Evolutionary conservation across 2,113 vertebrate genomes (phyloP), one percentile per base, ranked within the genome.

Genomic region (Dendrocopos noguchii): DNA sequence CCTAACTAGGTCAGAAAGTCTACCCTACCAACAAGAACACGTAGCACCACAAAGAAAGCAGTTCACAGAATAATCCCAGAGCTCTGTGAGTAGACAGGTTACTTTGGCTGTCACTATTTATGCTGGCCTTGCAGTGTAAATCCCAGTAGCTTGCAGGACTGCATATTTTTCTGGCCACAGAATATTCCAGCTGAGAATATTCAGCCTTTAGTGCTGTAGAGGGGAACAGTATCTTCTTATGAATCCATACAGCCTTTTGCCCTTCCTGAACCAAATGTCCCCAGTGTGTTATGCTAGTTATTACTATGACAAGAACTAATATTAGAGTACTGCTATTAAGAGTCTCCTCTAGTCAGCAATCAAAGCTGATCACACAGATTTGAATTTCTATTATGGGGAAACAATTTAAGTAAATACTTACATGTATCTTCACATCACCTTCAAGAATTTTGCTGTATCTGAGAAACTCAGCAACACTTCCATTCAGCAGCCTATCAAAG

Each of bases 381-480:
- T 21, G 19, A 74, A 88, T 6, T 65, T 68, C 4, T 15, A 34
- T 24, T 16, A 71, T 4, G 16, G 15, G 21, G 27, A 20, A 42
- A 53, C 64, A 77, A 76, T 50, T 4, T 19, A 52, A 25, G 57
- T 34, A 73, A 94, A 90, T 95, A 98, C 99, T 98, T 97, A 99
- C 99, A n/a, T 99, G 99, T 87, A 97, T 98, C 91, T 98, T 98
- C 94, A 99, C 99, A 0, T 99, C 99, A 6, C 98, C 98, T 82
- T 99, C 99, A 61, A 99, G 98, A 90, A 97, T 96, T 83, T 92
- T 97, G 96, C 99, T 99, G 95, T 98, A 96, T 94, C 97, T 98
- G 89, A 99, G 91, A 97, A 99, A 99, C 76, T 99, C 98, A 6
- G 97, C 97, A 93, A 99, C 98, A 6, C 98, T 97, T 59, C 98